Base-by-base conservation (phyloP, 2,888 invertebrate species). In the Exephanes ischioxanthus region DNA sequence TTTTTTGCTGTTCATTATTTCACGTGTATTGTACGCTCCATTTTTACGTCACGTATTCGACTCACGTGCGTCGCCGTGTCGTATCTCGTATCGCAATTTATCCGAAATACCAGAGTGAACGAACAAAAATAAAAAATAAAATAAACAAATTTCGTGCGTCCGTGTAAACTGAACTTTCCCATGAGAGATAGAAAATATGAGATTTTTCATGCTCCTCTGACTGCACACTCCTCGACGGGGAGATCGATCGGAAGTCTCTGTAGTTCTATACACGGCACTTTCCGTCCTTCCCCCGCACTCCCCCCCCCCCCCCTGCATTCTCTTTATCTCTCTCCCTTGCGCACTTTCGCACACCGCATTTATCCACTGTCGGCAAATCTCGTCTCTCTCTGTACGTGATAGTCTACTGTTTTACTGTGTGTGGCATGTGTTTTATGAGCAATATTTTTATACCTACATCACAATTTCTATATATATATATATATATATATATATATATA, bases 181-280 rank as follows among this genome's bases (percentile, higher is more conserved):
- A 41, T 19, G 71, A 70, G 26, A 68, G 58, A 61, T 45, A 61
- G 61, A 83, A 77, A 77, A 82, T 30, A 41, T 19, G 51, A 68
- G 68, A 83, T 79, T 83, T 78, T 68, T 79, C 73, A 83, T 63
- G 78, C 78, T 37, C 53, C 78, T 83, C 48, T 73, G 83, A 84
- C 75, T 67, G 71, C 79, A 80, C 76, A 37, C 72, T 72, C 53
- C 80, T 55, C 71, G 80, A 72, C 72, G 26, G 67, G 19, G 51
- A 80, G 71, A 84, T 84, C 84, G 84, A 84, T 84, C 80, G 84
- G 72, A 77, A 84, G 76, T 84, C 58, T 63, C 45, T 67, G 66
- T 66, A 71, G 53, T 22, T 58, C 67, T 70, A 71, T 72, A 77
- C 45, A 19, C 63, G 68, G 66, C 26, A 33, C 61, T 26, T 73